Evolutionary conservation across 2,888 invertebrate genomes (phyloP).

Genomic region (Parthenolecanium corni): DNA sequence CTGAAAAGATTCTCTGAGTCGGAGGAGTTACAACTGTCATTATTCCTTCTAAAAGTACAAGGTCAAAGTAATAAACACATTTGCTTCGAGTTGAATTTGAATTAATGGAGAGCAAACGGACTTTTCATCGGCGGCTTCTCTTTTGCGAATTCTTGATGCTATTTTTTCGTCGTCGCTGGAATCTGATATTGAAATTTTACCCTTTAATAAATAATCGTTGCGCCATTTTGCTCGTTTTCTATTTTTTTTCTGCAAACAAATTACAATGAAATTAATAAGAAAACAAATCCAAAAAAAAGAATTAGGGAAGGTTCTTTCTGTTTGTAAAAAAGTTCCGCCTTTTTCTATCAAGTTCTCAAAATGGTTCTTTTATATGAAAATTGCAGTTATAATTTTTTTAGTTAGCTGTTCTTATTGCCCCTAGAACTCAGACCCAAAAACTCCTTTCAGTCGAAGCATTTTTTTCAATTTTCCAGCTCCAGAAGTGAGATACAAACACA

Average conservation of each 20-base stretch:
- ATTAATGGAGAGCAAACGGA: background rate
- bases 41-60: background rate
- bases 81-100: background rate
- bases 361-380: no score
- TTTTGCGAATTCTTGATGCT: background rate
- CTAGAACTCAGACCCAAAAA: no score
- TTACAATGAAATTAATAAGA: no score
- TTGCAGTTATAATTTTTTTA: no score
- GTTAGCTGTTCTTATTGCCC: no score
- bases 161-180: constrained; percentile 22
- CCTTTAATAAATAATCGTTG: constrained; percentile 2
- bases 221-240: constrained; percentile 10
- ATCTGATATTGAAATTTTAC: constrained; percentile 23
- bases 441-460: no score
- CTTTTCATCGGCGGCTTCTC: background rate
- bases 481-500: no score
- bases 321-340: no score
- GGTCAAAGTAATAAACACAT: background rate
- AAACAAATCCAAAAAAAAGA: no score
- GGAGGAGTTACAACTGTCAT: constrained; percentile 24
- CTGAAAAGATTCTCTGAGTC: constrained; percentile 8
- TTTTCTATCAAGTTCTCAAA: background rate
- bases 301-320: no score
- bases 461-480: no score
- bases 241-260: background rate